Percentiles rank a stretch among this genome's conserved stretches.
Conservation (phyloP, 2,797 vertebrate species). For the Etheostoma perlongum region DNA sequence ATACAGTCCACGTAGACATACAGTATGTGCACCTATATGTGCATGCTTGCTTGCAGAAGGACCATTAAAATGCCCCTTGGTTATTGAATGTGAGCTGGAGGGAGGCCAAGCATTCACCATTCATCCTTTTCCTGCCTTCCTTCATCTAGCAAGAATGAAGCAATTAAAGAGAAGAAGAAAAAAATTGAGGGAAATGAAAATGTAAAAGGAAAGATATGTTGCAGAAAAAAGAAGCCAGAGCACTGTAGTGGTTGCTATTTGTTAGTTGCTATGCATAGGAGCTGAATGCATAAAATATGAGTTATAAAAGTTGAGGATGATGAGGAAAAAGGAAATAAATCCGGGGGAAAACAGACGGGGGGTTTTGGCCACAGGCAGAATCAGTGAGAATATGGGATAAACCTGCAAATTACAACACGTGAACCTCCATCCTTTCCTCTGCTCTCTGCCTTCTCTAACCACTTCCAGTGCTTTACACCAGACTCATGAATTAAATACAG, state of each 20-base stretch:
- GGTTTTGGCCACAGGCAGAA: constrained; percentile 3
- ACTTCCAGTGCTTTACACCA: constrained; percentile 32
- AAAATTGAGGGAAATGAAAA: constrained; percentile 30
- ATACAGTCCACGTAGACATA: constrained; percentile 5
- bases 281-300: constrained; percentile 70
- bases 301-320: constrained; percentile 53
- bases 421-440: background rate
- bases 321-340: background rate
- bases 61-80: constrained; percentile 52
- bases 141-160: constrained; percentile 30
- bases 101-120: constrained; percentile 51
- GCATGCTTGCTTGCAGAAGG: background rate
- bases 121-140: constrained; percentile 26
- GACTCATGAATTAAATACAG: constrained; percentile 68
- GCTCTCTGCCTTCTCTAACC: constrained; percentile 2
- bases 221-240: constrained; percentile 39
- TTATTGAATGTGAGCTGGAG: constrained; percentile 60
- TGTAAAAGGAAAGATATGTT: background rate
- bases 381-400: background rate
- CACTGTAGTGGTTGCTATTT: constrained; percentile 35
- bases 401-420: constrained; percentile 1
- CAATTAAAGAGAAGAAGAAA: constrained; percentile 4
- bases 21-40: background rate
- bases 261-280: constrained; percentile 53
- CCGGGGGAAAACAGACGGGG: background rate